A percentile compares a stretch with the other conserved stretches of the same genome.
Evolutionary conservation across 2,888 invertebrate species (phyloP).

Genomic region (Hartigia nigra): DNA sequence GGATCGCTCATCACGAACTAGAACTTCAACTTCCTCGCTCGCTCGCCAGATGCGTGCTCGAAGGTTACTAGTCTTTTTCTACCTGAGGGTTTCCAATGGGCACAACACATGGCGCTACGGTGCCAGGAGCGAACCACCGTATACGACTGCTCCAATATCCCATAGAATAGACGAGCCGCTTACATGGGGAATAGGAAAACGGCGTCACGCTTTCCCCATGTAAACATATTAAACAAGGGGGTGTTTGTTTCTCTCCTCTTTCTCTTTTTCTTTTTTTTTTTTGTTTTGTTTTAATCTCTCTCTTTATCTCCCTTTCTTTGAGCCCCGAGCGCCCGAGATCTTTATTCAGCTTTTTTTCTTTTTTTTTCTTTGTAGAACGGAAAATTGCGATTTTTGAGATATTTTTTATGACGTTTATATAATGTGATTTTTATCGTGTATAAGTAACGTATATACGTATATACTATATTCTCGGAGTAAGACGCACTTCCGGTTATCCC

Average conservation of each 20-base stretch:
- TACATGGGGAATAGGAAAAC: neutral
- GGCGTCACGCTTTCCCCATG: constrained; percentile 1
- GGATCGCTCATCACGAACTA: neutral
- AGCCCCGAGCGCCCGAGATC: neutral
- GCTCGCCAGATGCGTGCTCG: constrained; percentile 56
- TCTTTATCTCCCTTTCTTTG: neutral
- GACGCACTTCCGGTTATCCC: neutral
- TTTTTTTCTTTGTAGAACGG: neutral
- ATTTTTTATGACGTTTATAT: neutral
- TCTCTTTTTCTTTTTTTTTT: no score
- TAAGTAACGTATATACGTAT: neutral
- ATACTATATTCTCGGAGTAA: neutral
- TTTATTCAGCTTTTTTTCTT: neutral
- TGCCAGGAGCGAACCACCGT: constrained; percentile 6
- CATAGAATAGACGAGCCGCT: neutral
- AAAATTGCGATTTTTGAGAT: neutral
- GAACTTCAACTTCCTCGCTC: neutral
- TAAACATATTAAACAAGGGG: constrained; percentile 22
- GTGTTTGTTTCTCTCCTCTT: constrained; percentile 17
- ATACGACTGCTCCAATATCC: neutral
- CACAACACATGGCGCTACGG: constrained; percentile 52
- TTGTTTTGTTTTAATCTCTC: neutral
- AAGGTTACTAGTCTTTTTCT: constrained; percentile 48
- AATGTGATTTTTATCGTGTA: neutral
- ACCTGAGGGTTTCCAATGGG: constrained; percentile 54